Conservation (phyloP, 2,797 vertebrate genomes). For the Brachyrhaphis roseni region DNA sequence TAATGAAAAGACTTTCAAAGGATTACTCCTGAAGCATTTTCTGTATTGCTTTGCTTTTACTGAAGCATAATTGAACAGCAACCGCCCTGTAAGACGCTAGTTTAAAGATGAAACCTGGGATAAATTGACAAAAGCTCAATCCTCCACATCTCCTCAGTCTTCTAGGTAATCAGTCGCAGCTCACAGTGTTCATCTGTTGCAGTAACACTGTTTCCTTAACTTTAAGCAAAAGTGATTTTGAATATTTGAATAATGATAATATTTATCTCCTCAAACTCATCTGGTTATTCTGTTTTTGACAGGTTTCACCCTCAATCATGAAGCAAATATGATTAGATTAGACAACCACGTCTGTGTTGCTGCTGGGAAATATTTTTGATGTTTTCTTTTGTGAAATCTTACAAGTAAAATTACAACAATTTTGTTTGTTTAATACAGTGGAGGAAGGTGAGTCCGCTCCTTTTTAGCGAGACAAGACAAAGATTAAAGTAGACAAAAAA, state of each 20-base stretch:
- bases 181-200: constrained; percentile 26
- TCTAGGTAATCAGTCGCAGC: constrained; percentile 43
- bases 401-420: neutral
- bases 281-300: constrained; percentile 31
- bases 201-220: constrained; percentile 6
- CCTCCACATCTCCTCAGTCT: constrained; percentile 31
- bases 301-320: constrained; percentile 20
- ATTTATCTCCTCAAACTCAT: constrained; percentile 22
- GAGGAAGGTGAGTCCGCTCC: neutral
- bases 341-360: constrained; percentile 1
- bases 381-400: constrained; percentile 15
- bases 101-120: constrained; percentile 30
- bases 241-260: constrained; percentile 20
- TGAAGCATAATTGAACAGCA: constrained; percentile 34
- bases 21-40: constrained; percentile 22
- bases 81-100: constrained; percentile 19
- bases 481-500: neutral
- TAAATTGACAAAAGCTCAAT: constrained; percentile 49
- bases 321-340: constrained; percentile 11
- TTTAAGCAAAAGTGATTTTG: constrained; percentile 34
- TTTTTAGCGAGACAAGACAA: neutral
- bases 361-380: constrained; percentile 25
- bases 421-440: neutral
- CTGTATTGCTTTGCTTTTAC: constrained; percentile 13
- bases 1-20: constrained; percentile 24